These are phyloP conservation scores for Eidolon dupreanum DNA, from an alignment of 2,797 vertebrate species.

Conservation along the genomic window DNA sequence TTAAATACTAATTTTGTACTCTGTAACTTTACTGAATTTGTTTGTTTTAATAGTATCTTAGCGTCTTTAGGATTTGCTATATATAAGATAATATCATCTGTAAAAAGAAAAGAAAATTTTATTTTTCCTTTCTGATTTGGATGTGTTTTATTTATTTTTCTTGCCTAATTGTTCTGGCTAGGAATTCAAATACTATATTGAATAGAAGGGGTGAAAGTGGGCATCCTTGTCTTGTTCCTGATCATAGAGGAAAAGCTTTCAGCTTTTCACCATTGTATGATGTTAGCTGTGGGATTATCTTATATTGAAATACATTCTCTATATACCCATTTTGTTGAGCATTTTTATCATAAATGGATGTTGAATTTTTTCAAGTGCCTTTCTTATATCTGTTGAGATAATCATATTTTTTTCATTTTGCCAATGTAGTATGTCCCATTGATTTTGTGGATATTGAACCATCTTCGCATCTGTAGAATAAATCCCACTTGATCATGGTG, in stretches of 20 bases:
- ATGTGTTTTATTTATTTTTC: background rate
- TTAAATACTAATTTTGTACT: background rate
- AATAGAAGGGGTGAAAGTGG: background rate
- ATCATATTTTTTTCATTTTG: constrained; percentile 12
- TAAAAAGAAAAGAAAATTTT: background rate
- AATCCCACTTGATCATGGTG: background rate
- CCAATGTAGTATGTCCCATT: background rate
- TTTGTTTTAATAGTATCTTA: background rate
- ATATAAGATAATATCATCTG: background rate
- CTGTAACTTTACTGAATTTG: background rate
- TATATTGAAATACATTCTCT: background rate
- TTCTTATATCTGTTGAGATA: background rate
- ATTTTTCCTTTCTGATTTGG: background rate
- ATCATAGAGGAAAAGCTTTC: background rate
- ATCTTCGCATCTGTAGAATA: background rate
- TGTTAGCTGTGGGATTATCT: background rate
- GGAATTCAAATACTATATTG: background rate
- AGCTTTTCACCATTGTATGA: background rate
- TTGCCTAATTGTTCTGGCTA: background rate
- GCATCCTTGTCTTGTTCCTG: background rate
- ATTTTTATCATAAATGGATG: background rate
- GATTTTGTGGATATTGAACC: background rate
- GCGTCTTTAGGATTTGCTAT: background rate
- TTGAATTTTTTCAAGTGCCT: background rate
- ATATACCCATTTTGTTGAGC: background rate